Percentiles rank a stretch among this genome's conserved stretches.
Conservation (phyloP, 2,113 vertebrate species). For the Nibea coibor region DNA sequence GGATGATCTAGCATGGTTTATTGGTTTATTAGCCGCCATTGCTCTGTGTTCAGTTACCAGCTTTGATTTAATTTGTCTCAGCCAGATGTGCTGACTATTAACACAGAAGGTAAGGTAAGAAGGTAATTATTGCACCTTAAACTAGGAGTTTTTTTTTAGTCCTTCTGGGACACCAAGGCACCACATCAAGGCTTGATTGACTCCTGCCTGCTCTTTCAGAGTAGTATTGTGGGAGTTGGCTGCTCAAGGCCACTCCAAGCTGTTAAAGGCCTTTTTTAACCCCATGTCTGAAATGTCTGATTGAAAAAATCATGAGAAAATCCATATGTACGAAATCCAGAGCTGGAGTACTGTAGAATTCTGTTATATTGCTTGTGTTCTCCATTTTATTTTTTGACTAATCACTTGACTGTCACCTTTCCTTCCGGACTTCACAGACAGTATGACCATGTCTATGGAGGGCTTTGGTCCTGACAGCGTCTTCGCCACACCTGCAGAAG, state of each 20-base stretch:
- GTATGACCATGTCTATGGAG: conserved; percentile 93
- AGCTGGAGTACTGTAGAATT: no score
- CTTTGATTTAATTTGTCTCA: neutral
- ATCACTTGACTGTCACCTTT: neutral
- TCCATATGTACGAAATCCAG: no score
- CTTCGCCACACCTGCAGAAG: conserved; percentile 90
- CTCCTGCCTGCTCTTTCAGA: neutral
- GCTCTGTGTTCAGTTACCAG: neutral
- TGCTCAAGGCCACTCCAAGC: neutral
- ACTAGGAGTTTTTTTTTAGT: neutral
- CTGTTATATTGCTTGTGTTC: neutral
- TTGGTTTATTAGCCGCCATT: conserved; percentile 32
- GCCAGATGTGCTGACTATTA: conserved; percentile 3
- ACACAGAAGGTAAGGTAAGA: conserved; percentile 1
- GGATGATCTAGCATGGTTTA: neutral
- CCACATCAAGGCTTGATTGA: conserved; percentile 4
- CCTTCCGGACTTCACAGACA: conserved; percentile 79
- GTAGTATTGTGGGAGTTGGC: neutral
- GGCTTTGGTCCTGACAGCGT: conserved; percentile 95
- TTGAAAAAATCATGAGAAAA: neutral
- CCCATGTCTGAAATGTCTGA: neutral
- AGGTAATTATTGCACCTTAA: neutral
- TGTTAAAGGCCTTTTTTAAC: neutral
- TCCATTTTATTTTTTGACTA: no score
- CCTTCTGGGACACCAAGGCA: neutral